Base-by-base conservation (phyloP, 2,113 vertebrate species). In the Calidris pygmaea region DNA sequence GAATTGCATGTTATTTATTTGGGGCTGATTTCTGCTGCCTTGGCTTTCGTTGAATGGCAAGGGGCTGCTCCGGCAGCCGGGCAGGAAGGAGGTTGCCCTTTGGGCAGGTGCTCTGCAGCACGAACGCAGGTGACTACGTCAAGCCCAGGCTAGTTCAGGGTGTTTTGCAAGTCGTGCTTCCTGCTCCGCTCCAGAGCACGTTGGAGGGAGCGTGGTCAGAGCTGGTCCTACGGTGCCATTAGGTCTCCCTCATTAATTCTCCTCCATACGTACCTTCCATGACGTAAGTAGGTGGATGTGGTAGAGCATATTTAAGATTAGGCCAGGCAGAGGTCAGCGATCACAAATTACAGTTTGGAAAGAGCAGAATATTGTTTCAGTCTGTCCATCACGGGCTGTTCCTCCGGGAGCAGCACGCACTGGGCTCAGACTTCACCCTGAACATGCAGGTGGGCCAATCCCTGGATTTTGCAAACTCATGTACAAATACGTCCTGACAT, bases 241-340 rank as follows among this genome's bases (percentile, higher is more conserved):
- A 91, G 73, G 63, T 74, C 66, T 79, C 85, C 81, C 39, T 67
- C 78, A 37, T 95, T 90, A 90, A 90, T 60, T 86, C 72, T 58
- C 35, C 55, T 81, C 65, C 53, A 7, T 67, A 18, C 4, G 11
- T 39, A 48, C 73, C 58, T 96, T 86, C 73, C 85, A 30, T n/a
- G 73, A 3, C 0, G 0, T 76, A 59, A 62, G 34, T 12, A 43
- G 59, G 6, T 74, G 71, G 29, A 24, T 94, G 63, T 74, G 82
- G 67, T 53, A 27, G 41, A 70, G 52, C 72, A 39, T 85, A 53
- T 73, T 78, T 70, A 45, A 91, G 81, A 19, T 58, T 62, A 62
- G 50, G 12, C 39, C 53, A 74, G 58, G 63, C 68, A 73, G 58
- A 93, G 78, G 66, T 96, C 89, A 85, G 12, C 9, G 70, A 70